Base-by-base conservation (phyloP, 1,140 invertebrate species). In the Augochlora pura region DNA sequence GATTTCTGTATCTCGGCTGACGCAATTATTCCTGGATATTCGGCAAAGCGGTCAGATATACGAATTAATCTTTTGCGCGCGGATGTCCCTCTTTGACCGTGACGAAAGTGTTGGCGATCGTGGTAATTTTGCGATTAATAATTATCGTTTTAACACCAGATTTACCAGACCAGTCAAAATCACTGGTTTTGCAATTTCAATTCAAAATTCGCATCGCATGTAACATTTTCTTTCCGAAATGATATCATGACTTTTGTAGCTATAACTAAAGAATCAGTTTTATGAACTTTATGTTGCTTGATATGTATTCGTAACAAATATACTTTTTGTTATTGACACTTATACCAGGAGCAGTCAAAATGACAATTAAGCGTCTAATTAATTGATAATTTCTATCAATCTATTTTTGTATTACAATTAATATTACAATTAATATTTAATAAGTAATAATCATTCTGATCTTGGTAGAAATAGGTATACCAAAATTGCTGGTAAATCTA, bases 171-270 rank as follows among this genome's bases (percentile, higher is more conserved):
- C n/a, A 63, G n/a, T n/a, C n/a, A n/a, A n/a, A n/a, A n/a, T n/a
- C n/a, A n/a, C n/a, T n/a, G n/a, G n/a, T n/a, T n/a, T 42, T 57
- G 6, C 10, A 38, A 64, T 39, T 21, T 57, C n/a, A 57, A n/a
- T 57, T n/a, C 0, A n/a, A 57, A 57, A 57, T 57, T 1, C 18
- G 7, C 6, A 21, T n/a, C 21, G 21, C n/a, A n/a, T n/a, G n/a
- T n/a, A n/a, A n/a, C n/a, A n/a, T n/a, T n/a, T n/a, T n/a, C n/a
- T n/a, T n/a, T n/a, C n/a, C n/a, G n/a, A n/a, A n/a, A n/a, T n/a
- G n/a, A n/a, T n/a, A n/a, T n/a, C n/a, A n/a, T n/a, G 54, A 57
- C 54, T 57, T 57, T 57, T 57, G 54, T n/a, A 57, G 54, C 54
- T 57, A 57, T 57, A 57, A 57, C 18, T 57, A 57, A 21, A 57